Base-by-base conservation (phyloP, 1,140 invertebrate species). In the Trichogramma pretiosum region DNA sequence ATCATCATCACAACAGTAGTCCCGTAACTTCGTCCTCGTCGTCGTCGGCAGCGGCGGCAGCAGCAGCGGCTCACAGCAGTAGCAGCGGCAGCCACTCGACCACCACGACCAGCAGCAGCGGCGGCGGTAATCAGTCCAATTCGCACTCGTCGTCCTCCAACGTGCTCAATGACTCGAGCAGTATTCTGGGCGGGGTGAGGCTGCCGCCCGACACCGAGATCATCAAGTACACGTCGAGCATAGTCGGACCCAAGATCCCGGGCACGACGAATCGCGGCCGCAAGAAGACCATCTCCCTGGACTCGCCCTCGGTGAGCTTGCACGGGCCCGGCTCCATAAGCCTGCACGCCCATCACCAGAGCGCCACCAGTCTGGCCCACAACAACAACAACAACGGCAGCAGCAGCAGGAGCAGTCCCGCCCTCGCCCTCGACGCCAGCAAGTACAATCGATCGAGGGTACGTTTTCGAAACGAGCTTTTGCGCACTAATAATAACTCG, bases 141-240 rank as follows among this genome's bases (percentile, higher is more conserved):
- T 64, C 64, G 39, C 68, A 70, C 56, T 60, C 65, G 42, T n/a
- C n/a, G n/a, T n/a, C n/a, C n/a, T n/a, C n/a, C n/a, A 30, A 30
- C 33, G 33, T 34, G 14, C 13, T 33, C 65, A 87, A 82, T 70
- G 85, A 87, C 70, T 81, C 84, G 50, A 79, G 83, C 53, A 83
- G 84, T 60, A 80, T 88, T 64, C 70, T 88, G 58, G 85, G 85
- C 30, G 83, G 83, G 34, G 84, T 89, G 26, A 77, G 86, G 26
- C 67, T 90, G 54, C 87, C 87, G 52, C 85, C 86, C n/a, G 87
- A 89, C 59, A 90, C 87, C 13, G 87, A 90, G 72, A 89, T 90
- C 46, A 89, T 90, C 58, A 89, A 89, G 65, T 89, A 89, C 62
- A 89, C 86, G 39, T 89, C 85, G 47, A 87, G 84, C 39, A 81